phyloP scores from a whole-genome alignment of 2,888 invertebrate species.

The Dioctria rufipes region DNA sequence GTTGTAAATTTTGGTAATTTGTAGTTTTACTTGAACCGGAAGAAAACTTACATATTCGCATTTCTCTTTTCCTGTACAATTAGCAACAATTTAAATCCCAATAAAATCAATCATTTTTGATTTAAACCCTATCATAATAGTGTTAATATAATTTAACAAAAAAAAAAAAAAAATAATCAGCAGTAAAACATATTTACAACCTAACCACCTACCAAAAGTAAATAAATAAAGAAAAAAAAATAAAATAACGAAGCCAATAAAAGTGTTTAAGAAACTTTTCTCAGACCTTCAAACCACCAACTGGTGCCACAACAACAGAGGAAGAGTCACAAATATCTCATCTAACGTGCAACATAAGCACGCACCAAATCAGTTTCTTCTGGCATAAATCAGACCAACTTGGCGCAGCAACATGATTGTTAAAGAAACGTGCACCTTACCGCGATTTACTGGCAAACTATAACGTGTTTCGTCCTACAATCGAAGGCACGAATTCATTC shows the following conservation, averaged over 20 bases:
- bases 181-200: not conserved
- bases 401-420: slow-evolving; percentile 46
- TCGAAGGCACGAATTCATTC: slow-evolving; percentile 41
- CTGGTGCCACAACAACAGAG: not conserved
- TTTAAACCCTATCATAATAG: no score
- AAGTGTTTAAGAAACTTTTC: not conserved
- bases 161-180: no score
- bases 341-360: slow-evolving; percentile 51
- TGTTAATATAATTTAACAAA: no score
- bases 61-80: no score
- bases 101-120: no score
- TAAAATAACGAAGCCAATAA: not conserved
- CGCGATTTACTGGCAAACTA: slow-evolving; percentile 37
- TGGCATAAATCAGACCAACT: slow-evolving; percentile 48
- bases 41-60: no score
- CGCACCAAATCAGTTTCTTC: slow-evolving; percentile 52
- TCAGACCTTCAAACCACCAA: not conserved
- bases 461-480: slow-evolving; percentile 48
- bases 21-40: no score
- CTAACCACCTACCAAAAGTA: not conserved
- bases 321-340: slow-evolving; percentile 8
- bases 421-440: slow-evolving; percentile 51
- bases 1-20: no score
- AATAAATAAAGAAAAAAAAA: not conserved
- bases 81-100: no score